Base-by-base conservation (phyloP, 1,140 invertebrate genomes). In the Drosophila auraria region DNA sequence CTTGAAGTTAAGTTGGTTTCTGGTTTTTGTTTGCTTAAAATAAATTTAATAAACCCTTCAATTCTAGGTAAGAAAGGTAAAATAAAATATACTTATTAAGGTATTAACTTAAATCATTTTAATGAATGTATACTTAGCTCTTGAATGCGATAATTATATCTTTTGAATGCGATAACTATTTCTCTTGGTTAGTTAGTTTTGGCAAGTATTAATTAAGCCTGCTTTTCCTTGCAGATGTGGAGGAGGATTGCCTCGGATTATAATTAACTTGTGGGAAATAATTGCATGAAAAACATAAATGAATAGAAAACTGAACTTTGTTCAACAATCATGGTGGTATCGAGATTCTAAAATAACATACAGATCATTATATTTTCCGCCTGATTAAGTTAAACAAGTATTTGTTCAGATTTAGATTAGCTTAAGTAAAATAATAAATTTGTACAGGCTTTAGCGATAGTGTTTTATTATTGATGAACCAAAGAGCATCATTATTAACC, bases 241-340 rank as follows among this genome's bases (percentile, higher is more conserved):
- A 27, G 15, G 0, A 20, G 30, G 27, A 44, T 65, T 44, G 15
- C 5, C 58, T 5, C 5, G 45, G 45, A 53, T 53, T 36, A 38
- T 62, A 62, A 60, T 60, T 27, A 30, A 36, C 40, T 45, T 36
- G 51, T 38, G 38, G 23, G 25, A 27, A 59, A 56, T 54, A 33
- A 62, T 62, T 15, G 60, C 14, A 58, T 42, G 56, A 17, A 58
- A 36, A 56, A 54, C 60, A 25, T n/a, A 8, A 54, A 38, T 38
- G 17, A 40, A 36, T 62, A 14, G 7, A 54, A 62, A 33, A 54
- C 2, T 38, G 33, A 56, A 56, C 51, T 17, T 63, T 56, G n/a
- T 14, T 17, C 30, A 62, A 25, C 20, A 58, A 58, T 40, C 14
- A 40, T 23, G 0, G n/a, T 23, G 17, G 14, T 23, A 15, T 36